These are phyloP conservation scores for Pristiophorus japonicus DNA, from an alignment of 2,113 vertebrate species.

Conservation along the genomic window DNA sequence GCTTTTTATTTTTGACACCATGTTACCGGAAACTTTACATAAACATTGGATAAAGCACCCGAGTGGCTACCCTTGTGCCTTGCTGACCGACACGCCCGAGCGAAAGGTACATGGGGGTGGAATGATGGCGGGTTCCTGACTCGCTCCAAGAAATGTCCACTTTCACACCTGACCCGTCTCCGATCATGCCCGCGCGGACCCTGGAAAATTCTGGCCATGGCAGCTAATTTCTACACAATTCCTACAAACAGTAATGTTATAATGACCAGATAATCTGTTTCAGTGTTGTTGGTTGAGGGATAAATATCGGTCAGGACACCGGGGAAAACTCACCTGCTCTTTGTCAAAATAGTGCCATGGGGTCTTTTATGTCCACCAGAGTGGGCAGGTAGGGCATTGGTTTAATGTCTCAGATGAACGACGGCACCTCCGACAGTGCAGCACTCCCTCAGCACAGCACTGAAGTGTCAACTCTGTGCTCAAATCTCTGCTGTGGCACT, in stretches of 20 bases:
- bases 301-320: background rate
- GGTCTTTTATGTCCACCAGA: background rate
- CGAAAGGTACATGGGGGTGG: background rate
- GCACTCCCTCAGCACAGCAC: background rate
- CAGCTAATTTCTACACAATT: background rate
- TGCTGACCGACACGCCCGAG: too few species aligned
- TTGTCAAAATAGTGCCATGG: background rate
- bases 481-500: background rate
- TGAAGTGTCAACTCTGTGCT: background rate
- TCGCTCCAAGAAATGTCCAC: too few species aligned
- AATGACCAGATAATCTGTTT: conserved; percentile 1
- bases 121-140: too few species aligned
- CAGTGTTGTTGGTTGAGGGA: background rate
- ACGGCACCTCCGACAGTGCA: background rate
- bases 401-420: background rate
- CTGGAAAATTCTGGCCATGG: too few species aligned
- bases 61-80: too few species aligned
- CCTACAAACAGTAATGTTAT: background rate
- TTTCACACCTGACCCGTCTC: too few species aligned
- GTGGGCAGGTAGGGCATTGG: background rate
- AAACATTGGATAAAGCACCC: too few species aligned
- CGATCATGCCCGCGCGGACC: too few species aligned
- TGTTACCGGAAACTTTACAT: too few species aligned
- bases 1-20: too few species aligned
- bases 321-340: background rate